Evolutionary conservation across 2,113 vertebrate species (phyloP).

Genomic region (Candoia aspera): DNA sequence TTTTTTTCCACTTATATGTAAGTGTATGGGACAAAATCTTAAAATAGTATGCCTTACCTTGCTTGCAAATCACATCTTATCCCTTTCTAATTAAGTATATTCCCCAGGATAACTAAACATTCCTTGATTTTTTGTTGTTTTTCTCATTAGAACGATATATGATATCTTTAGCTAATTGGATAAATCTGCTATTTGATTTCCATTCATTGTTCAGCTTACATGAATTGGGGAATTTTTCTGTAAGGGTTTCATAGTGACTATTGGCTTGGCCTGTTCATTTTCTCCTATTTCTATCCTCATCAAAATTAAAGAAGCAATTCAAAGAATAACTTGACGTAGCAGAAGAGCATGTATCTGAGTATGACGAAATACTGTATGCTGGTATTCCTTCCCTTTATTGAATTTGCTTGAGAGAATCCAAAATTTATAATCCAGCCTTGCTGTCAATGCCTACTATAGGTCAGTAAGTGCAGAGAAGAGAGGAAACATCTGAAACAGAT

Average conservation of each 20-base stretch:
- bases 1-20: not conserved
- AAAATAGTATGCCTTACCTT: not conserved
- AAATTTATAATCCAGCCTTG: too few species aligned
- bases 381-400: not conserved
- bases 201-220: not conserved
- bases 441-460: too few species aligned
- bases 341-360: not conserved
- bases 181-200: slow-evolving; percentile 1
- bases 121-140: slow-evolving; percentile 47
- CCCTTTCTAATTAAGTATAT: slow-evolving; percentile 6
- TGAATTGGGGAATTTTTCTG: not conserved
- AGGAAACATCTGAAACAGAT: not conserved
- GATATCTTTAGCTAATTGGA: slow-evolving; percentile 19
- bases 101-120: not conserved
- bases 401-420: not conserved
- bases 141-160: slow-evolving; percentile 61
- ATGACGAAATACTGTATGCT: not conserved
- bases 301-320: not conserved
- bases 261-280: not conserved
- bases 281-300: not conserved
- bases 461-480: too few species aligned
- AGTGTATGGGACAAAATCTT: not conserved
- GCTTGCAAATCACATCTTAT: not conserved
- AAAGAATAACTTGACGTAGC: not conserved
- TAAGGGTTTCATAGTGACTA: not conserved